Conservation (phyloP, 1,140 invertebrate species). For the Agraylea sexmaculata region DNA sequence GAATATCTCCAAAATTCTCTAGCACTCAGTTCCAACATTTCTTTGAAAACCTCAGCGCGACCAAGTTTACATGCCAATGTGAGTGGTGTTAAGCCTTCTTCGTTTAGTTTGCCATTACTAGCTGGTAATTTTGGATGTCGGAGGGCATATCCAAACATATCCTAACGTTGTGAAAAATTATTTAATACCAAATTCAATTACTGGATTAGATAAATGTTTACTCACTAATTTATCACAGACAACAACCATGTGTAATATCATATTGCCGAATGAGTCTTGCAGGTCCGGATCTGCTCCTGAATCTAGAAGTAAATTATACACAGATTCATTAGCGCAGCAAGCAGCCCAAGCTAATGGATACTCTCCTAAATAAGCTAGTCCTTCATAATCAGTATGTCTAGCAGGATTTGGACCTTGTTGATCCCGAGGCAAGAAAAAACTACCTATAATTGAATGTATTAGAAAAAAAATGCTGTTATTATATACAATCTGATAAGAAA, state of each 20-base stretch:
- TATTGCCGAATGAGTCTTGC: conserved; percentile 88
- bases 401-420: conserved; percentile 65
- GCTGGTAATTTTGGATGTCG: conserved; percentile 87
- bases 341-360: conserved; percentile 95
- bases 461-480: conserved; percentile 12
- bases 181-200: conserved; percentile 1
- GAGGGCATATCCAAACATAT: conserved; percentile 96
- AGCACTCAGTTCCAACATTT: conserved; percentile 94
- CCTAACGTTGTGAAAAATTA: conserved; percentile 42
- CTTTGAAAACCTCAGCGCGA: conserved; percentile 87
- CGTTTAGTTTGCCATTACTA: conserved; percentile 78
- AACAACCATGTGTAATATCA: conserved; percentile 97
- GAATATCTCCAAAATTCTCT: conserved; percentile 98
- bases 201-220: conserved; percentile 10
- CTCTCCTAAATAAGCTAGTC: conserved; percentile 88
- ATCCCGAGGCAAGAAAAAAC: conserved; percentile 84
- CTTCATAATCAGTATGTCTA: conserved; percentile 86
- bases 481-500: conserved; percentile 5
- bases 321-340: conserved; percentile 90
- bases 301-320: conserved; percentile 92
- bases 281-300: conserved; percentile 84
- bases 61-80: conserved; percentile 94
- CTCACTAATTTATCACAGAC: conserved; percentile 89
- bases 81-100: conserved; percentile 84
- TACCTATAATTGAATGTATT: no score